Evolutionary conservation across 23 tunicate species (phyloP).

Genomic region (Halocynthia aurantium): DNA sequence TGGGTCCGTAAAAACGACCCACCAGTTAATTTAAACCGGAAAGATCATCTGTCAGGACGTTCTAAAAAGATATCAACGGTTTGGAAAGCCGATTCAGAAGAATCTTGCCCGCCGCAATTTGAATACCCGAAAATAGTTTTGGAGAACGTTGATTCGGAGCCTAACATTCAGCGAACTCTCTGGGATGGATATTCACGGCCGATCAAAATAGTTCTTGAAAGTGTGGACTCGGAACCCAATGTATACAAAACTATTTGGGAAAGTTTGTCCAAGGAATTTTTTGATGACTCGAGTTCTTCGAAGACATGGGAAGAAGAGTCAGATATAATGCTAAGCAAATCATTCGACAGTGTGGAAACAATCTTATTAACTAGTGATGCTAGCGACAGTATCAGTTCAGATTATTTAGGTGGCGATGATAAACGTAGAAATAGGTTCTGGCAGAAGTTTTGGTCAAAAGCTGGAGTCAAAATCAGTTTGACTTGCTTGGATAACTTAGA

Average conservation of each 20-base stretch:
- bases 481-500: too few relatives aligned
- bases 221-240: conserved; percentile 7
- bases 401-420: not conserved
- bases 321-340: not conserved
- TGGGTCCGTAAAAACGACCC: too few relatives aligned
- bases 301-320: not conserved
- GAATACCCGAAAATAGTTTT: too few relatives aligned
- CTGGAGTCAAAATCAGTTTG: not conserved
- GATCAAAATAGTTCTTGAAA: too few relatives aligned
- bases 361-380: not conserved
- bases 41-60: too few relatives aligned
- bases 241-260: conserved; percentile 15
- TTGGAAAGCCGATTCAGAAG: too few relatives aligned
- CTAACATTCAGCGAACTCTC: too few relatives aligned
- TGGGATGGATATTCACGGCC: too few relatives aligned
- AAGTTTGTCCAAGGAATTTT: not conserved
- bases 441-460: conserved; percentile 4
- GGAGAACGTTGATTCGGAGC: too few relatives aligned
- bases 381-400: not conserved
- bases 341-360: conserved; percentile 8
- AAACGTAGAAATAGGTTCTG: not conserved
- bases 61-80: too few relatives aligned
- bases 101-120: too few relatives aligned
- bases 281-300: not conserved
- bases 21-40: too few relatives aligned